phyloP scores from a whole-genome alignment of 2,797 vertebrate genomes.

The Chrysocyon brachyurus region DNA sequence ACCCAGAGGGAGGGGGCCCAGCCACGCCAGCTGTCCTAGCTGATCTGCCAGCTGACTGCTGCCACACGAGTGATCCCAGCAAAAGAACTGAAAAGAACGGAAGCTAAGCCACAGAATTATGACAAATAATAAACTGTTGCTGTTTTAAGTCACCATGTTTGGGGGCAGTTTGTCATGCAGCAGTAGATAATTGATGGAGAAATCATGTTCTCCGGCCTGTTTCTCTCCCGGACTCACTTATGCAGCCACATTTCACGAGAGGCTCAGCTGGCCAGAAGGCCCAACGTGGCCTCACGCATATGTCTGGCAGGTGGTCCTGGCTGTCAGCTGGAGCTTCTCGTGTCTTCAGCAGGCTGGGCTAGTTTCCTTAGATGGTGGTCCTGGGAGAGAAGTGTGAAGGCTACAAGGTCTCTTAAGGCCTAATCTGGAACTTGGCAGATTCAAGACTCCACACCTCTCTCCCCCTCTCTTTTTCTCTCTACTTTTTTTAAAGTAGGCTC shows the following conservation, averaged over 20 bases:
- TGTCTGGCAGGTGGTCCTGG: neutral
- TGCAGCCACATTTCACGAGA: neutral
- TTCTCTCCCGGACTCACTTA: neutral
- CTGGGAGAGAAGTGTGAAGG: neutral
- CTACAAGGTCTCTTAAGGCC: neutral
- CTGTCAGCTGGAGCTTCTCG: neutral
- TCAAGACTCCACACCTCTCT: neutral
- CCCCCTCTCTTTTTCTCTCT: neutral
- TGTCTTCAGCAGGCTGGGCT: neutral
- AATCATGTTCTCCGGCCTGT: accelerated
- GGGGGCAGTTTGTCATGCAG: neutral
- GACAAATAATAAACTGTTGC: neutral
- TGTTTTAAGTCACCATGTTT: neutral
- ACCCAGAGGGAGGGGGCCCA: neutral
- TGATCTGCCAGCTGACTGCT: neutral
- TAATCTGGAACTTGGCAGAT: neutral
- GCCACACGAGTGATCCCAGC: neutral
- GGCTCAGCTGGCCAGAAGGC: neutral
- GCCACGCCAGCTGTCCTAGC: neutral
- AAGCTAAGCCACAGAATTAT: neutral
- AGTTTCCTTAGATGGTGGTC: neutral
- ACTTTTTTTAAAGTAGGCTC: neutral
- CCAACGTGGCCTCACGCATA: neutral
- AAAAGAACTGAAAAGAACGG: neutral
- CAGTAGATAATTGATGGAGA: neutral